Evolutionary conservation across 1,140 invertebrate species (phyloP), one percentile per base, ranked within the genome.

Genomic region (Hyles euphorbiae): DNA sequence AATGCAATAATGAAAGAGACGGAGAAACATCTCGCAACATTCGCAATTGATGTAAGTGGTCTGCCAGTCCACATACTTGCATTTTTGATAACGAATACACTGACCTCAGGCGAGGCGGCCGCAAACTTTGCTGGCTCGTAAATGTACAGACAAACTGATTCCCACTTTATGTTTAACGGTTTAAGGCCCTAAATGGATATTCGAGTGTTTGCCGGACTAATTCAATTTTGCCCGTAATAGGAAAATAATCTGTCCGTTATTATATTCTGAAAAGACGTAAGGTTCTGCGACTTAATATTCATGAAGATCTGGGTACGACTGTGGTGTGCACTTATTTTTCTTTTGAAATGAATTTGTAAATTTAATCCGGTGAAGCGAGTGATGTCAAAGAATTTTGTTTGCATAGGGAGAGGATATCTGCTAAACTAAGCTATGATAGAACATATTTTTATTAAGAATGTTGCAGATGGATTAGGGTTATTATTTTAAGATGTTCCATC

Each of bases 1-100:
- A 40, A 40, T 40, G 8, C 36, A 40, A 8, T 8, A 40, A 5
- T 40, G 36, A 40, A 5, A 40, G 36, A 40, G 36, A 40, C 36
- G 10, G 10, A 47, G 12, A n/a, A 47, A 10, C 12, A 11, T n/a
- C 5, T 47, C 10, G 5, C 22, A 50, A 59, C 64, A 60, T 68
- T 67, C 48, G 58, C 64, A 64, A 72, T 72, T 61, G 64, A 40
- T 72, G 52, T 70, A 65, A 70, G 67, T 65, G 64, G 61, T 63
- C 63, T 57, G 46, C 43, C 53, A 63, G 63, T 53, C 57, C 57
- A 48, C 60, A 44, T 63, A 66, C 50, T 65, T 63, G 59, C 60
- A 67, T 69, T 59, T 69, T 67, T 72, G 53, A 67, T 68, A 56
- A 55, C 59, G 52, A 67, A 61, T 60, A 53, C 63, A 58, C 59